Evolutionary conservation across 1,140 invertebrate species (phyloP).

Genomic region (Caerostris extrusa): DNA sequence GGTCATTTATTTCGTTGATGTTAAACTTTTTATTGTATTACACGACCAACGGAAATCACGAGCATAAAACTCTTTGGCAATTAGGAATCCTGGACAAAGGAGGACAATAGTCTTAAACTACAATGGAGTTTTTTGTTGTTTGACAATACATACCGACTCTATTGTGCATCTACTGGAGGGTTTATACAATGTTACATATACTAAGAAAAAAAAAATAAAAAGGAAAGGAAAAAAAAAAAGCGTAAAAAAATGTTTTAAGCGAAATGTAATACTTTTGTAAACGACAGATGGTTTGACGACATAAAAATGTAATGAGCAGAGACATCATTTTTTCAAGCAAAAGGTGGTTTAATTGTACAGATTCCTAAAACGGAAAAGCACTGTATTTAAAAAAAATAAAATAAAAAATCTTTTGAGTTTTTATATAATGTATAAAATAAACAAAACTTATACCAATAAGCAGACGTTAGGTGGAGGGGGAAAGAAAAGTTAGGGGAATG

Average conservation of each 20-base stretch:
- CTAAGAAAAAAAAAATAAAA: neutral
- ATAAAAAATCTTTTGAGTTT: neutral
- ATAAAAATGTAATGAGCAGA: neutral
- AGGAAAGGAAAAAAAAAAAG: neutral
- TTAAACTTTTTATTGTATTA: neutral
- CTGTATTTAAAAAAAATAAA: neutral
- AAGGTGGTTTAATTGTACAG: slow-evolving; percentile 18
- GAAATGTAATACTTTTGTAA: slow-evolving; percentile 22
- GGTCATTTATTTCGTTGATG: neutral
- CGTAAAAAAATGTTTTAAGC: neutral
- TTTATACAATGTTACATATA: neutral
- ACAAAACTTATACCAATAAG: neutral
- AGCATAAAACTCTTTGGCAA: slow-evolving; percentile 3
- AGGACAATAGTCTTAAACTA: neutral
- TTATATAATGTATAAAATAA: neutral
- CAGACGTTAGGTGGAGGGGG: neutral
- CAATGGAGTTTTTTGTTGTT: neutral
- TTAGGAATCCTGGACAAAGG: neutral
- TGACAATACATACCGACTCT: neutral
- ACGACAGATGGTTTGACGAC: slow-evolving; percentile 26
- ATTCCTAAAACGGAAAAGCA: slow-evolving; percentile 8
- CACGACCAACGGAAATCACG: neutral
- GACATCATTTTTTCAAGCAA: neutral
- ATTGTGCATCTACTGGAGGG: neutral
- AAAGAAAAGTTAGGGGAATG: neutral